Evolutionary conservation across 2,113 vertebrate species (phyloP), one percentile per base, ranked within the genome.

Genomic region (Odobenus rosmarus): DNA sequence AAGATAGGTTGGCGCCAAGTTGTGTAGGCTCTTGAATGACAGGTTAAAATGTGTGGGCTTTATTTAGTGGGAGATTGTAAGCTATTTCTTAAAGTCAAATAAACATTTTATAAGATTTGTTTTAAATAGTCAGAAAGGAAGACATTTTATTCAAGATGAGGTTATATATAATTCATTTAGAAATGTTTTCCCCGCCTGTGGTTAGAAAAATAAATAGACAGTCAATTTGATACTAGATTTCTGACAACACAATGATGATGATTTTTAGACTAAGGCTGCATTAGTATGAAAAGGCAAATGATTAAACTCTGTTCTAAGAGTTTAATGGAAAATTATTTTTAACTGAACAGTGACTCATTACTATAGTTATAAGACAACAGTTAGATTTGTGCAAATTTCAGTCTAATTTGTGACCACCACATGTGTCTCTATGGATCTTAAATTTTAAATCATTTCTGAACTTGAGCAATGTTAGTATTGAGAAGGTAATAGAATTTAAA

Each of bases 61-160:
- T 89, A 83, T 93, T 97, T 96, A 93, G 67, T 55, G 36, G 13
- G 31, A 42, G 84, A 83, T 42, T 72, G 57, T 93, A 71, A 95
- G 64, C 72, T 92, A 59, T 49, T 93, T 94, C 64, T 96, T 90
- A 95, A 96, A 96, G 57, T 93, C 57, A 98, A 97, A 97, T 96
- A 96, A 96, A 93, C 51, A 87, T 67, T 90, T 71, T 89, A 6
- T 69, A 80, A 87, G 57, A 33, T 33, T 69, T 96, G 15, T 94
- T 95, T 98, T 77, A 96, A 95, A 46, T 93, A 82, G 33, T 62
- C 42, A 90, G 39, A 53, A 55, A 79, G 59, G 62, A 80, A 72
- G 33, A 36, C 28, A 71, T 55, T 93, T 94, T 81, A 72, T 96
- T 80, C 64, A 96, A 95, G 79, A 84, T 92, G 55, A 95, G 7